These are phyloP conservation scores for Heliconius cydno DNA, from an alignment of 2,888 invertebrate genomes.

Conservation along the genomic window DNA sequence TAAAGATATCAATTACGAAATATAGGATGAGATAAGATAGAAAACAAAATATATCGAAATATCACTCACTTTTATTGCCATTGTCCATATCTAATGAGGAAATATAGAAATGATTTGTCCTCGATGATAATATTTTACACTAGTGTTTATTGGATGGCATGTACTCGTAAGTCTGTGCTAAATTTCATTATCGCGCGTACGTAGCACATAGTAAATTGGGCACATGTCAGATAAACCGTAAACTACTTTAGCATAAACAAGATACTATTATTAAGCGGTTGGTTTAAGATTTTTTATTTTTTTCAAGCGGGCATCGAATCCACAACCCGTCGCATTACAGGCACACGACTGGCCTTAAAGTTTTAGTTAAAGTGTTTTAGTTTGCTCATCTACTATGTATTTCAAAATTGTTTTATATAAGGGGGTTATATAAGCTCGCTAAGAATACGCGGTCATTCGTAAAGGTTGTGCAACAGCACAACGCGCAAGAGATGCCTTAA, in stretches of 20 bases:
- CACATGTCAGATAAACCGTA: slow-evolving; percentile 48
- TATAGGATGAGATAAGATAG: slow-evolving; percentile 8
- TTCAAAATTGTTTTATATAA: slow-evolving; percentile 75
- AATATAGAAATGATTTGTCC: slow-evolving; percentile 58
- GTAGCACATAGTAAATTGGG: slow-evolving; percentile 36
- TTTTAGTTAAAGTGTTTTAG: slow-evolving; percentile 61
- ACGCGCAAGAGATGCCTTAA: slow-evolving; percentile 49
- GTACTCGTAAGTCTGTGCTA: slow-evolving; percentile 29
- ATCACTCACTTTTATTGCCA: slow-evolving; percentile 1
- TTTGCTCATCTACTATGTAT: slow-evolving; percentile 65
- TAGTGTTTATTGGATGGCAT: slow-evolving; percentile 40
- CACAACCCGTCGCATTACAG: too few relatives aligned
- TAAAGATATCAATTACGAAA: slow-evolving; percentile 14
- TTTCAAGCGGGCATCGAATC: too few relatives aligned
- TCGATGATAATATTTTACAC: slow-evolving; percentile 56
- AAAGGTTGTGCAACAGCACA: slow-evolving; percentile 51
- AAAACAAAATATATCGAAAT: slow-evolving; percentile 4
- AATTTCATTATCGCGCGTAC: slow-evolving; percentile 43
- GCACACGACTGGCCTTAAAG: background rate
- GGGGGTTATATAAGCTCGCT: slow-evolving; percentile 68
- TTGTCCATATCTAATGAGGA: slow-evolving; percentile 62
- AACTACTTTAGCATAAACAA: slow-evolving; percentile 65
- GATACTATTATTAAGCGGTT: slow-evolving; percentile 60
- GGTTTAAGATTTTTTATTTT: too few relatives aligned
- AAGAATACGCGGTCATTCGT: slow-evolving; percentile 63